A percentile compares a stretch with the other conserved stretches of the same genome.
These are phyloP conservation scores for Sarcophaga carnaria DNA, from an alignment of 2,888 invertebrate genomes.

Conservation along the genomic window DNA sequence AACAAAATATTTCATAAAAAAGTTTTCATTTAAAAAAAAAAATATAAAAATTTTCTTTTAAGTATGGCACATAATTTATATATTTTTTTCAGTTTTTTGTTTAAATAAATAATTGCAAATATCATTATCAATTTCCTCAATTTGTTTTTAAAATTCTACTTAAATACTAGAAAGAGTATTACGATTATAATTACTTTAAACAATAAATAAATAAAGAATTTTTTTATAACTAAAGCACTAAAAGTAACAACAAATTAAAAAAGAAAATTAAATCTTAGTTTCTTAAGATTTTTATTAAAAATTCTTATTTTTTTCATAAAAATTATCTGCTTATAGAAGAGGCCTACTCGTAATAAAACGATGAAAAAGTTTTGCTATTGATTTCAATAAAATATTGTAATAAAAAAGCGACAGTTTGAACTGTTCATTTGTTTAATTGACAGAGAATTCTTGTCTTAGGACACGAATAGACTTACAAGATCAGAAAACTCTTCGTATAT, in stretches of 20 bases:
- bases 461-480: no score
- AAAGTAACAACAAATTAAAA: constrained; percentile 59
- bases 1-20: constrained; percentile 27
- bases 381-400: no score
- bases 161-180: constrained; percentile 18
- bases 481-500: no score
- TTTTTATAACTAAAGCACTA: constrained; percentile 29
- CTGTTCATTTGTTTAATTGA: no score
- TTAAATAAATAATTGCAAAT: constrained; percentile 36
- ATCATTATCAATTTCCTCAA: constrained; percentile 9
- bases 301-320: no score
- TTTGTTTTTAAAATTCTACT: constrained; percentile 26
- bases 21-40: constrained; percentile 29
- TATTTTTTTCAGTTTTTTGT: constrained; percentile 60
- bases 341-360: not conserved
- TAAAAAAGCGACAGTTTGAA: no score
- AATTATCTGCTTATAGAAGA: not conserved
- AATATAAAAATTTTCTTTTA: constrained; percentile 46
- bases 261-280: no score
- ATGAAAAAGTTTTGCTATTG: no score
- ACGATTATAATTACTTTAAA: not conserved
- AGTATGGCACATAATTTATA: constrained; percentile 68
- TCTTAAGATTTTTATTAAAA: no score
- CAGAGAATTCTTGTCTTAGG: no score
- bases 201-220: constrained; percentile 18